A percentile compares a stretch with the other conserved stretches of the same genome.
These are phyloP conservation scores for Prunella himalayana DNA, from an alignment of 2,113 vertebrate genomes.

Conservation along the genomic window DNA sequence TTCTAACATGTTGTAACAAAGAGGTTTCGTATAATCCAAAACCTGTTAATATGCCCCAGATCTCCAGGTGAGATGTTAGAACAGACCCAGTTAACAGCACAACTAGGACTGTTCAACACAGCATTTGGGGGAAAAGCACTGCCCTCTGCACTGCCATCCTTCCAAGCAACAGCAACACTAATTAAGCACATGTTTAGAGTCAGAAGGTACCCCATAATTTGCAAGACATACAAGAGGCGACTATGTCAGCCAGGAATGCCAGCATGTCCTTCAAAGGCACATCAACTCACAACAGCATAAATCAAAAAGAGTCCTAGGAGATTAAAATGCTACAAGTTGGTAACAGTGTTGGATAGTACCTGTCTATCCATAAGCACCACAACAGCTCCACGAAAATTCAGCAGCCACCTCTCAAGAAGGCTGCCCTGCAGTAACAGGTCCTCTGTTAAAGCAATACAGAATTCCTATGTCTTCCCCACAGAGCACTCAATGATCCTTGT, in stretches of 20 bases:
- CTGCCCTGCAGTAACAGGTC: not conserved
- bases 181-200: not conserved
- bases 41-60: not conserved
- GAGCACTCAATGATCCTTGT: not conserved
- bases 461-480: not conserved
- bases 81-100: not conserved
- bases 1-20: not conserved
- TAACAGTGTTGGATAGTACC: not conserved
- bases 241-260: not conserved
- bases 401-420: not conserved
- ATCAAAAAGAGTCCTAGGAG: not conserved
- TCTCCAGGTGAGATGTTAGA: not conserved
- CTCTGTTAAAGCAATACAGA: not conserved
- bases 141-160: not conserved
- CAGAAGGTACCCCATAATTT: not conserved
- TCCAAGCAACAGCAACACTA: not conserved
- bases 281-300: not conserved
- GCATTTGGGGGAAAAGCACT: not conserved
- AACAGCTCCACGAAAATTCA: accelerated
- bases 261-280: not conserved
- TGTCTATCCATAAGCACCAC: not conserved
- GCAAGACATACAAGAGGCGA: not conserved
- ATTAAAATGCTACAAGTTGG: not conserved
- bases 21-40: not conserved
- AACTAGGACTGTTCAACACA: not conserved